These are phyloP conservation scores for Megamerina dolium DNA, from an alignment of 2,888 invertebrate genomes.

Conservation along the genomic window DNA sequence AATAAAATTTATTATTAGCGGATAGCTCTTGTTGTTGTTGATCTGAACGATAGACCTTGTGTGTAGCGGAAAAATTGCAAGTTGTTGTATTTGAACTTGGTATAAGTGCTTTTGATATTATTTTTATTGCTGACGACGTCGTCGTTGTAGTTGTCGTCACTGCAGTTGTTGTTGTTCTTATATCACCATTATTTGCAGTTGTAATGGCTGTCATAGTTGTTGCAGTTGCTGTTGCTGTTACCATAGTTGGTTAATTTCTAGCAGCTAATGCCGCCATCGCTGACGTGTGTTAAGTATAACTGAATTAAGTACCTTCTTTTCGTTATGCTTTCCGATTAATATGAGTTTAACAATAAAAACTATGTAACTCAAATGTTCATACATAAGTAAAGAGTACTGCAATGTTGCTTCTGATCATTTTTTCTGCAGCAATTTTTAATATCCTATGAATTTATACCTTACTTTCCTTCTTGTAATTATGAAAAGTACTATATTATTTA, in stretches of 20 bases:
- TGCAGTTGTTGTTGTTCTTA: constrained; percentile 9
- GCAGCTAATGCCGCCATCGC: constrained; percentile 36
- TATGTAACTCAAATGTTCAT: no score
- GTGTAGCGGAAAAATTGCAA: constrained; percentile 21
- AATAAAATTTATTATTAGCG: constrained; percentile 3
- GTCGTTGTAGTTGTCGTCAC: constrained; percentile 8
- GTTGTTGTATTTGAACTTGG: constrained; percentile 16
- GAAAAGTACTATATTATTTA: no score
- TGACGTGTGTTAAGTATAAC: no score
- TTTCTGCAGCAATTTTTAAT: no score
- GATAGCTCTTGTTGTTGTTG: constrained; percentile 4
- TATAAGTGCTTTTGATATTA: no score
- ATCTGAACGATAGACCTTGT: constrained; percentile 4
- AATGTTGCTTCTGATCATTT: no score
- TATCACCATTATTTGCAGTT: constrained; percentile 18
- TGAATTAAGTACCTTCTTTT: no score
- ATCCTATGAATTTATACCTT: no score
- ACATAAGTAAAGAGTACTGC: no score
- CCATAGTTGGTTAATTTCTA: constrained; percentile 25
- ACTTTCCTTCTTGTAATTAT: no score
- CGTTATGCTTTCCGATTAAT: no score
- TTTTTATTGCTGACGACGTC: constrained; percentile 4
- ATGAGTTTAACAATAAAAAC: no score
- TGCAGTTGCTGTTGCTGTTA: constrained; percentile 15
- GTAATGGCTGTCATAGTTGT: constrained; percentile 23